Evolutionary conservation across 2,113 vertebrate species (phyloP), one percentile per base, ranked within the genome.

Genomic region (Megaceryle torquata): DNA sequence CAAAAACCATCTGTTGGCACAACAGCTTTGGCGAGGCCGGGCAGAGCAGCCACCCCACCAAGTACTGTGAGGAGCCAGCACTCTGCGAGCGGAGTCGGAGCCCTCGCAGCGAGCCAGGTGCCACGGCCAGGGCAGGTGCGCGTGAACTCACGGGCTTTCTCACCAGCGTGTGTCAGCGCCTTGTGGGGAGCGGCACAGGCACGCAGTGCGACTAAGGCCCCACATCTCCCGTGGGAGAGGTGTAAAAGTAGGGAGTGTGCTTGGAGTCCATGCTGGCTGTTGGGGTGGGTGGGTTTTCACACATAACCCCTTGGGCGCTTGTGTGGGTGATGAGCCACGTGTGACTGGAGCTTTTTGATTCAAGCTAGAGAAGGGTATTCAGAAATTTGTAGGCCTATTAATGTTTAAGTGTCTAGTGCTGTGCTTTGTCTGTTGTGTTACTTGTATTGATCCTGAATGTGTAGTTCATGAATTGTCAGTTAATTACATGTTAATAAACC

Each of bases 291-390:
- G 48, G 31, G 17, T 4, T 4, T 37, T 29, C 2, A 9, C 65
- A 5, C 15, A 0, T 11, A 78, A 24, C 31, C 56, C 51, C 18
- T 5, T 2, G 24, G 25, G 37, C 15, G 11, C 6, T 7, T 43
- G n/a, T 15, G 76, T 0, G 0, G 2, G 3, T 44, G 67, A 16
- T 39, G 44, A 2, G 12, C 78, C 13, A 3, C 2, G 4, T 29
- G 64, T 4, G 63, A 53, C 39, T 15, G n/a, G 44, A 68, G 15
- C 54, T 54, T 82, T 51, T 16, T n/a, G 68, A 17, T 22, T 7
- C 21, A 9, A 26, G 31, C 43, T 67, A 22, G 7, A 14, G 39
- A 81, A 35, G 28, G n/a, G 8, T 2, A 19, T 43, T 50, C 21
- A 26, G 59, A 72, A 35, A 72, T 28, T 12, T 48, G 16, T 28